Evolutionary conservation across 2,113 vertebrate species (phyloP), one percentile per base, ranked within the genome.

Genomic region (Turnix velox): DNA sequence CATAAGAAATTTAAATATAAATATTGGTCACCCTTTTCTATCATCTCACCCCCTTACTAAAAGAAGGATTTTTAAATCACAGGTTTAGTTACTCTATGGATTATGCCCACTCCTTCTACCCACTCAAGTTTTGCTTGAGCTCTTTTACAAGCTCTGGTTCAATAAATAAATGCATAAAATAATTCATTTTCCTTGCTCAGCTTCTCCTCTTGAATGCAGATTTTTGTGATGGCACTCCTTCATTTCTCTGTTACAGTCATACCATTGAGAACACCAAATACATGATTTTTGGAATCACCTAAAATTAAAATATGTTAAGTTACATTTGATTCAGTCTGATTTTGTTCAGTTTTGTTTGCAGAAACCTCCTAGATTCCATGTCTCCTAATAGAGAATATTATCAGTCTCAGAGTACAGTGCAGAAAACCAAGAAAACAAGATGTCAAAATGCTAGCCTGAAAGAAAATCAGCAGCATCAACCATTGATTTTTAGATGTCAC

Each of bases 401-500:
- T 10, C 45, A 37, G 59, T 58, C 37, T 80, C 74, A 71, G 25
- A 71, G 14, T 14, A 48, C 31, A 80, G 61, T 30, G 39, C 28
- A 72, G 90, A 91, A 80, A 93, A 72, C 18, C 23, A 84, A 51
- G 17, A 8, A 76, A 80, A 57, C 20, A 62, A 80, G 55, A 59
- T 54, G 79, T 58, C 79, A 91, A 84, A 80, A 87, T 37, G 57
- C 40, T 85, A 84, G 27, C 16, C 30, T 76, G 48, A 72, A 76
- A 94, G 78, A 42, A 84, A 88, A 91, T 82, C 37, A 88, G 49
- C 55, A 94, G 37, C 54, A 74, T 8, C 51, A 71, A 27, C 43
- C 63, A 78, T n/a, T 68, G 91, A 93, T 95, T 92, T 93, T 91
- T 77, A 62, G 54, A 74, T 84, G 75, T 73, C 72, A 72, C 46